phyloP scores from a whole-genome alignment of 2,113 vertebrate species.

The Cepphus grylle region DNA sequence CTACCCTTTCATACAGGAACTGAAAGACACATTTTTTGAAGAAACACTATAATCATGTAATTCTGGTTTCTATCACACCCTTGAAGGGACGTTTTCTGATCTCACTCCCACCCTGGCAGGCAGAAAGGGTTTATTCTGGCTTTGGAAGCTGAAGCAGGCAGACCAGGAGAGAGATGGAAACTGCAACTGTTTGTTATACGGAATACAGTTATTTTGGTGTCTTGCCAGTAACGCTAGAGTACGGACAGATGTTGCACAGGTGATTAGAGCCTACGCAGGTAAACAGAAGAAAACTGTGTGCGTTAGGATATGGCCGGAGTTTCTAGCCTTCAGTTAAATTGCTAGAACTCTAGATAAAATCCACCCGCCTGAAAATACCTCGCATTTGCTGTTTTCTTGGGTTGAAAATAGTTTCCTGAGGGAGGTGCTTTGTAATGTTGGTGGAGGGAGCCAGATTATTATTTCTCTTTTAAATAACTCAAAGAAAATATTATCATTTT shows the following conservation, averaged over 20 bases:
- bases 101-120: not conserved
- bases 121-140: not conserved
- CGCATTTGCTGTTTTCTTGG: not conserved
- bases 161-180: not conserved
- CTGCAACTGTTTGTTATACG: not conserved
- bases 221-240: not conserved
- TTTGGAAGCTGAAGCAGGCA: not conserved
- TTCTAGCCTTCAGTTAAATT: not conserved
- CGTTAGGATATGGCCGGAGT: not conserved
- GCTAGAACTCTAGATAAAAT: not conserved
- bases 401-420: not conserved
- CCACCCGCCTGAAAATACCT: not conserved
- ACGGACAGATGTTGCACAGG: not conserved
- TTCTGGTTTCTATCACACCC: slow-evolving; percentile 13
- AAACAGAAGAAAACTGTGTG: not conserved
- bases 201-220: not conserved
- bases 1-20: not conserved
- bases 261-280: slow-evolving; percentile 7
- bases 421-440: not conserved
- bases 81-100: not conserved
- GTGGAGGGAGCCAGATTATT: not conserved
- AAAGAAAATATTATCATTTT: not conserved
- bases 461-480: not conserved
- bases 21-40: slow-evolving; percentile 7
- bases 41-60: not conserved